Base-by-base conservation (phyloP, 2,888 invertebrate genomes). In the Nemapogon koenigi region DNA sequence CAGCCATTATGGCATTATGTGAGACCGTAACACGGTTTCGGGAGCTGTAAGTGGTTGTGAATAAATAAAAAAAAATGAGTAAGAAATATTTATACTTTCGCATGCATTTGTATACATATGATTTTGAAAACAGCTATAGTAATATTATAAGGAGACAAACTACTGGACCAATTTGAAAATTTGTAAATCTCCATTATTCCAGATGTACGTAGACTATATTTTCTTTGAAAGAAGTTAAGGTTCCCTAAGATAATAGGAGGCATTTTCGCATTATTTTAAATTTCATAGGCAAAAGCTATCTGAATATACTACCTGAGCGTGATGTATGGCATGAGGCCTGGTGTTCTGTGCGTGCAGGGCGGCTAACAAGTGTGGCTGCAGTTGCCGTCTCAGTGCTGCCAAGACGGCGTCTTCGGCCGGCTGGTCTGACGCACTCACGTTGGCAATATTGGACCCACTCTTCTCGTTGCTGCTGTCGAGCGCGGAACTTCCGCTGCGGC, bases 321-420 rank as follows among this genome's bases (percentile, higher is more conserved):
- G 49, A 41, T 51, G 51, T 7, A 27, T n/a, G n/a, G 4, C 13
- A n/a, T n/a, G n/a, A 42, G 49, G 42, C 33, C 41, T 42, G 45
- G 44, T 47, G 45, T 76, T 72, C 40, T 82, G 81, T 38, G 81
- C 79, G 46, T 83, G 70, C 35, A 85, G 70, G 6, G 85, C 85
- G 72, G 85, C 83, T 58, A 85, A 81, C 41, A 88, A 64, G 57
- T 88, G 88, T 39, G 88, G 88, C 56, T 88, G 88, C 48, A 88
- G 81, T 60, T 87, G 87, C 14, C 86, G 73, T 8, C 89, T 79
- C 47, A 88, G 68, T 32, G 88, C 88, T 33, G 83, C 84, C 51
- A 88, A 64, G 82, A 88, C 87, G 31, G 87, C 86, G 49, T 86
- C 86, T 47, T 83, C 83, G 38, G 81, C 78, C 16, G 72, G 66